Base-by-base conservation (phyloP, 2,888 invertebrate species). In the Eretmocerus hayati region DNA sequence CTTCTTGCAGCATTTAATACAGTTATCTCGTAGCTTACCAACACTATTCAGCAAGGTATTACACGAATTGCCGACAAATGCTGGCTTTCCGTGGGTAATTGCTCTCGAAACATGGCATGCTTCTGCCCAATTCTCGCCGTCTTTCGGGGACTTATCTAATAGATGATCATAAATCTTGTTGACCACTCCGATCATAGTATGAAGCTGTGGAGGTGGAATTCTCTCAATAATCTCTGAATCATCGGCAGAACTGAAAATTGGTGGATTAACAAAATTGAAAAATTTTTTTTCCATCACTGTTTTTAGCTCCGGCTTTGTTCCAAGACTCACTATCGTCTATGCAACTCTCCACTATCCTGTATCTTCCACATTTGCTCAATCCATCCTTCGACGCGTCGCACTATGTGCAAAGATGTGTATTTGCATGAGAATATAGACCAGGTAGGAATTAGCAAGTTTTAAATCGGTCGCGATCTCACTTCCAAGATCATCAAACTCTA, bases 181-280 rank as follows among this genome's bases (percentile, higher is more conserved):
- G 19, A 45, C 45, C 26, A 45, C 19, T 3, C 45, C 45, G 38
- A 45, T 45, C 19, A 45, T 19, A 37, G 38, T 37, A 38, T 45
- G 45, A 30, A 45, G 32, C 38, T 45, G n/a, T 11, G 37, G 45
- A 15, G 30, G 38, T 30, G 37, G 37, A 30, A 45, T 38, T 13
- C 37, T 32, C 37, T 38, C 45, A 15, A 37, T 45, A 18, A 45
- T 45, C 15, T 30, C 30, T 8, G 30, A 9, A 9, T 30, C 30
- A 30, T 9, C 8, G 8, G 8, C 30, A 9, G 8, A 13, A 30
- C 18, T 18, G 18, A 35, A 15, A 4, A 35, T 15, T 18, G 35
- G 35, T 35, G n/a, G n/a, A 35, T 35, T 15, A 16, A 35, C 18
- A 35, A 15, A 35, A 35, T 35, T 35, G 15, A 16, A 9, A 35